Evolutionary conservation across 2,888 invertebrate species (phyloP).

Genomic region (Diachrysia chrysitis): DNA sequence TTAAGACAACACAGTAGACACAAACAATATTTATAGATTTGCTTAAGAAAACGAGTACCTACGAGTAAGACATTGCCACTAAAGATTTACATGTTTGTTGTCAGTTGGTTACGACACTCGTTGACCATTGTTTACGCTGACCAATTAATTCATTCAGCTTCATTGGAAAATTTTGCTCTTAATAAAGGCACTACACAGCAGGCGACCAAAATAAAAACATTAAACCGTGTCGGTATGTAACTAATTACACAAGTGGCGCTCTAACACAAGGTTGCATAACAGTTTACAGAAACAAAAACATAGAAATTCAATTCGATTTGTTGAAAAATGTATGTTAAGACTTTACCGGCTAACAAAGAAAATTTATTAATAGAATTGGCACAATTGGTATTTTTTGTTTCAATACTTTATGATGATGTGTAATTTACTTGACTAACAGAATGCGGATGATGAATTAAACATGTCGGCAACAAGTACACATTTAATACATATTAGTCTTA

Average conservation of each 20-base stretch:
- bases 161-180: constrained; percentile 69
- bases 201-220: constrained; percentile 66
- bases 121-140: constrained; percentile 56
- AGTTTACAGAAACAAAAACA: constrained; percentile 33
- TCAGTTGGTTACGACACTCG: constrained; percentile 35
- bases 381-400: background rate
- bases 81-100: constrained; percentile 30
- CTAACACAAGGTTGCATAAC: constrained; percentile 45
- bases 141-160: constrained; percentile 67
- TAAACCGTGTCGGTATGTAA: constrained; percentile 54
- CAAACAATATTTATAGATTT: constrained; percentile 15
- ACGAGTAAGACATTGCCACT: constrained; percentile 28
- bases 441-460: constrained; percentile 68
- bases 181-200: constrained; percentile 59
- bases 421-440: constrained; percentile 43
- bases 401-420: background rate
- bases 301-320: constrained; percentile 32
- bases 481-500: constrained; percentile 25
- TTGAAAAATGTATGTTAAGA: constrained; percentile 16
- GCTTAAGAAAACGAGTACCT: constrained; percentile 12
- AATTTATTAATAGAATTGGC: constrained; percentile 13
- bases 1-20: constrained; percentile 17
- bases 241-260: constrained; percentile 52
- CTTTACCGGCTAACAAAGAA: constrained; percentile 3
- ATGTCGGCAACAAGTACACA: constrained; percentile 31